Conservation (phyloP, 2,797 vertebrate genomes). For the Myripristis murdjan region DNA sequence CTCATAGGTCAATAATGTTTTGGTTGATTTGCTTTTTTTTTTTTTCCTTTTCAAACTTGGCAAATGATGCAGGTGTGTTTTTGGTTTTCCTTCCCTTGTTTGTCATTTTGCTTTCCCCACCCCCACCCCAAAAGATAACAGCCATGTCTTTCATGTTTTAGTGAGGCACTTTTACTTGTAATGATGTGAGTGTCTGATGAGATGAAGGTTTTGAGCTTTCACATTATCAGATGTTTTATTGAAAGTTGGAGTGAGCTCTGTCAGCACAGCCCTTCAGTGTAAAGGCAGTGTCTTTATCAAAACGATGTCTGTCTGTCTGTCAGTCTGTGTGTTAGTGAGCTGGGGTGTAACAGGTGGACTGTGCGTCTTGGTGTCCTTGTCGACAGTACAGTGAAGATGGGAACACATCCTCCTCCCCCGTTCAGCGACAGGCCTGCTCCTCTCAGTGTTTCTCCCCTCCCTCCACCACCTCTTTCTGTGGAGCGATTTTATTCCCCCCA, state of each 20-base stretch:
- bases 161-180: constrained; percentile 81
- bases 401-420: constrained; percentile 19
- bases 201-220: constrained; percentile 55
- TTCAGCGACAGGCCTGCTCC: constrained; percentile 33
- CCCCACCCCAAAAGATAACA: constrained; percentile 26
- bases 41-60: constrained; percentile 51
- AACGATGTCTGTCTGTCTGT: constrained; percentile 6
- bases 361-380: constrained; percentile 4
- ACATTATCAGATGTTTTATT: constrained; percentile 32
- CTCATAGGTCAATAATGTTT: constrained; percentile 82
- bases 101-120: constrained; percentile 56
- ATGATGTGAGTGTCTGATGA: constrained; percentile 52
- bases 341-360: not conserved
- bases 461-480: constrained; percentile 14
- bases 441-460: constrained; percentile 19
- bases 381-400: constrained; percentile 33
- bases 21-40: constrained; percentile 60
- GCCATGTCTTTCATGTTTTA: constrained; percentile 71
- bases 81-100: constrained; percentile 55
- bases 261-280: constrained; percentile 4
- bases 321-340: constrained; percentile 14
- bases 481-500: constrained; percentile 27
- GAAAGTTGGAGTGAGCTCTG: constrained; percentile 16
- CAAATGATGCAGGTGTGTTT: constrained; percentile 65
- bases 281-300: not conserved